Percentiles rank a stretch among this genome's conserved stretches.
phyloP scores from a whole-genome alignment of 2,888 invertebrate genomes.

The Drosophila merina region DNA sequence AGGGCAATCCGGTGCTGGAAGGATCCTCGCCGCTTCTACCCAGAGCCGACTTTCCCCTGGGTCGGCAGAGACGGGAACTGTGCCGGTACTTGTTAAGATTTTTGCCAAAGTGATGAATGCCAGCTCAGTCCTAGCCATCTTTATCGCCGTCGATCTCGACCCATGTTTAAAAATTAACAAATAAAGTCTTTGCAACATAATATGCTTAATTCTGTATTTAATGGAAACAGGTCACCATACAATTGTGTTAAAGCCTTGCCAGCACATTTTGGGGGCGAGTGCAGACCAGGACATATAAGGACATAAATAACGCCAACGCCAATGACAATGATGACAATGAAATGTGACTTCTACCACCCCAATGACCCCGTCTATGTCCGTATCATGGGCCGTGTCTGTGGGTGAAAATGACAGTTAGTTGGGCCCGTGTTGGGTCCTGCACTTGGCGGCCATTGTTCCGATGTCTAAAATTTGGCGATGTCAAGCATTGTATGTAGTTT shows the following conservation, averaged over 20 bases:
- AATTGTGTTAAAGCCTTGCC: neutral
- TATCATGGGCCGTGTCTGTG: constrained; percentile 16
- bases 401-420: constrained; percentile 40
- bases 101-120: constrained; percentile 11
- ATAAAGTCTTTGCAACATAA: neutral
- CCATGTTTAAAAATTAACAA: neutral
- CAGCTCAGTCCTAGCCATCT: neutral
- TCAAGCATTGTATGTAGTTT: constrained; percentile 10
- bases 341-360: constrained; percentile 37
- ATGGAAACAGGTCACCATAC: neutral
- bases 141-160: neutral
- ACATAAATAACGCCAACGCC: constrained; percentile 53
- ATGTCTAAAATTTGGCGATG: constrained; percentile 44
- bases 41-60: neutral
- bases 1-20: neutral
- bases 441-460: constrained; percentile 45
- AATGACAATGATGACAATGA: constrained; percentile 59
- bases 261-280: neutral
- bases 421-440: constrained; percentile 22
- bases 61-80: neutral
- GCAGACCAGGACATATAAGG: constrained; percentile 43
- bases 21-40: neutral
- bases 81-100: constrained; percentile 4
- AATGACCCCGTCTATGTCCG: constrained; percentile 5
- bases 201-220: neutral